Evolutionary conservation across 2,797 vertebrate genomes (phyloP).

Genomic region (Gobionotothen gibberifrons): DNA sequence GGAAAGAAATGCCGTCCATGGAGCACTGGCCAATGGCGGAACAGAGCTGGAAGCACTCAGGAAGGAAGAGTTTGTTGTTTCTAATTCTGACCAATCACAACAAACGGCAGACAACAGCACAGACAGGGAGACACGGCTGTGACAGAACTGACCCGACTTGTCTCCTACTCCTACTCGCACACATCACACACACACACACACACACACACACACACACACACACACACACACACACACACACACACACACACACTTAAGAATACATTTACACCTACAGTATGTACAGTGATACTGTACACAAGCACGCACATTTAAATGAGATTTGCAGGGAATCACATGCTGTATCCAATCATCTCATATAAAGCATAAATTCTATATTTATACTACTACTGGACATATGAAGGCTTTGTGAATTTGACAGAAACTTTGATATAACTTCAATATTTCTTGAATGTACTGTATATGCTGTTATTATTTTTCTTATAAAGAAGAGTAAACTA

Average conservation of each 20-base stretch:
- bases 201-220: conserved; percentile 15
- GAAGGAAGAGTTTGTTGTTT: conserved; percentile 73
- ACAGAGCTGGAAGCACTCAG: conserved; percentile 77
- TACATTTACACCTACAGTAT: conserved; percentile 15
- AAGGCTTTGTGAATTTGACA: conserved; percentile 69
- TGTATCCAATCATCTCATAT: conserved; percentile 64
- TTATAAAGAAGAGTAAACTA: conserved; percentile 23
- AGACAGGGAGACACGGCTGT: conserved; percentile 79
- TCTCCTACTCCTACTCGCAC: not conserved
- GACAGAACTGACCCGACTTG: conserved; percentile 41
- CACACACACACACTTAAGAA: not conserved
- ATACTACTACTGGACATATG: conserved; percentile 70
- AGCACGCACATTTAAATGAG: conserved; percentile 25
- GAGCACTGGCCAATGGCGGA: conserved; percentile 67
- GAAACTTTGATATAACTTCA: conserved; percentile 62
- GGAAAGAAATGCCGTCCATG: conserved; percentile 54
- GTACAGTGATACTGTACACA: conserved; percentile 25
- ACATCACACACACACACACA: not conserved
- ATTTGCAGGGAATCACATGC: conserved; percentile 75
- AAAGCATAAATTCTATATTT: conserved; percentile 77
- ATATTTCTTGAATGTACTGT: conserved; percentile 79
- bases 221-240: not conserved
- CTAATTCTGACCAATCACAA: conserved; percentile 66
- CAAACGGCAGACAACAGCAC: conserved; percentile 62
- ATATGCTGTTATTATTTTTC: conserved; percentile 51